Conservation (phyloP, 2,888 invertebrate genomes). For the Morpho deidamia region DNA sequence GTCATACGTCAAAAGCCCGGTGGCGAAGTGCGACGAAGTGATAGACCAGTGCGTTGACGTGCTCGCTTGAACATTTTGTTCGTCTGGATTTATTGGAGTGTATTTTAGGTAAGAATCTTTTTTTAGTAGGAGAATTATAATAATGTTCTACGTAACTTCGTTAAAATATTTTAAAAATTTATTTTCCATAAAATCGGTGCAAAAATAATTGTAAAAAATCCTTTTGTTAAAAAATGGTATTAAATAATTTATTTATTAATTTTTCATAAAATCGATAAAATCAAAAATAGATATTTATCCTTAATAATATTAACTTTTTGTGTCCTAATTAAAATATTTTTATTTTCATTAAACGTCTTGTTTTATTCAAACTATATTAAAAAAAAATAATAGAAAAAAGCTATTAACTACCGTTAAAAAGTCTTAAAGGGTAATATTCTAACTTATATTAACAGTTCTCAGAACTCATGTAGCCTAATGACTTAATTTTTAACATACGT, state of each 20-base stretch:
- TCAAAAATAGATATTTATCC: too few species aligned
- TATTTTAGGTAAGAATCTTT: neutral
- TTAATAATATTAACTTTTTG: too few species aligned
- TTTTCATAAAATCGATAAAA: too few species aligned
- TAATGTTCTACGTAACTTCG: neutral
- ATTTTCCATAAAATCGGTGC: too few species aligned
- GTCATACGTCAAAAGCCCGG: constrained; percentile 14
- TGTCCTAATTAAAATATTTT: too few species aligned
- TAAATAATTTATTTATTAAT: too few species aligned
- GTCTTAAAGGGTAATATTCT: neutral
- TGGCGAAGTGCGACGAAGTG: constrained; percentile 4
- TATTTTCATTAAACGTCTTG: too few species aligned
- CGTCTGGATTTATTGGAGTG: neutral
- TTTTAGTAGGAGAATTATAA: neutral
- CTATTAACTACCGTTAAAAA: neutral
- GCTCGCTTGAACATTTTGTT: neutral
- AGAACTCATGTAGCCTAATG: neutral
- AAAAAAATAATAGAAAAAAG: too few species aligned
- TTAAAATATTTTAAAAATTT: too few species aligned
- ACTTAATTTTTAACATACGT: neutral
- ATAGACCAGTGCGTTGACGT: neutral
- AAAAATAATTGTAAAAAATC: too few species aligned
- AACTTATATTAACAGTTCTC: neutral
- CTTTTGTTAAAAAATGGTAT: too few species aligned
- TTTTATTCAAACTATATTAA: too few species aligned